Conservation (phyloP, 2,797 vertebrate genomes). For the Centropyge bicolor region DNA sequence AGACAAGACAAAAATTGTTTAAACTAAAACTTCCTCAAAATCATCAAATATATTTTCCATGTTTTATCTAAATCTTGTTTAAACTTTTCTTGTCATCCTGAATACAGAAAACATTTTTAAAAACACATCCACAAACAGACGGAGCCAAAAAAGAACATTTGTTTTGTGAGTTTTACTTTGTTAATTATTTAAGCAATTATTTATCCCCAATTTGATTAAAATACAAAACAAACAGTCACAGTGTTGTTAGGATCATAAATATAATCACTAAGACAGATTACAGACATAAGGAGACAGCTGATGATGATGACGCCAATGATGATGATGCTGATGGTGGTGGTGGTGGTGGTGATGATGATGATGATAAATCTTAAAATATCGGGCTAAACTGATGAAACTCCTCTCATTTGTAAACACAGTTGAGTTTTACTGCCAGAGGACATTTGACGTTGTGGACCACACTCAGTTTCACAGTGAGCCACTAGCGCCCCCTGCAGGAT, state of each 20-base stretch:
- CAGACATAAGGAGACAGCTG: neutral
- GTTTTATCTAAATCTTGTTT: neutral
- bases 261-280: neutral
- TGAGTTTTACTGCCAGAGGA: neutral
- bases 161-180: neutral
- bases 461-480: conserved; percentile 38
- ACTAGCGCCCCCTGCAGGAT: conserved; percentile 71
- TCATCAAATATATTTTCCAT: too few species aligned
- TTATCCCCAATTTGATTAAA: neutral
- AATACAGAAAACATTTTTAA: neutral
- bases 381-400: neutral
- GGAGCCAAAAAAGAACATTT: neutral
- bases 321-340: conserved; percentile 1
- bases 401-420: neutral
- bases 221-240: neutral
- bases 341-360: neutral
- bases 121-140: too few species aligned
- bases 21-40: too few species aligned
- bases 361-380: neutral
- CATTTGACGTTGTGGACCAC: neutral
- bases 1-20: too few species aligned
- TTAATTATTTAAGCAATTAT: neutral
- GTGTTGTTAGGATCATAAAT: neutral
- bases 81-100: neutral
- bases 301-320: neutral